Conservation (phyloP, 2,797 vertebrate genomes). For the Limnodromus scolopaceus region DNA sequence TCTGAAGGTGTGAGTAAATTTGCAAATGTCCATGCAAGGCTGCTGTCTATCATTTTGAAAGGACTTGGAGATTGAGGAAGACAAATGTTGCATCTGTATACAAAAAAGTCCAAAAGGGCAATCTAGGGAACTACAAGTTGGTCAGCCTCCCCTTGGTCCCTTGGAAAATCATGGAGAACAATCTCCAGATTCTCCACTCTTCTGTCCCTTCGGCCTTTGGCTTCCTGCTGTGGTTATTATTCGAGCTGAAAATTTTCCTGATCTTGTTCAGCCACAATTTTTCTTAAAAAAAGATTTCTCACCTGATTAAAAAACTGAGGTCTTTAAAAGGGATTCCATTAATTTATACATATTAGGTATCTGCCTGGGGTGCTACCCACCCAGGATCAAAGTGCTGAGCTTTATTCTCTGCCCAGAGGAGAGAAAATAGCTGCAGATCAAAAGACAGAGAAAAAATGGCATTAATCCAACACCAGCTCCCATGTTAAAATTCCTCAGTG, state of each 20-base stretch:
- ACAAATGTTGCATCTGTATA: background rate
- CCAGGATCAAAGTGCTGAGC: background rate
- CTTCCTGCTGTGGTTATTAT: background rate
- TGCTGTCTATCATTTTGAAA: background rate
- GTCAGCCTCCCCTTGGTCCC: background rate
- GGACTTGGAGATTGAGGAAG: background rate
- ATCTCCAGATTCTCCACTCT: background rate
- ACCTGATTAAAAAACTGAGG: background rate
- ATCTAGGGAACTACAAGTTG: background rate
- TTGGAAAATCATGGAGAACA: background rate
- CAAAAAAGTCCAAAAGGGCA: background rate
- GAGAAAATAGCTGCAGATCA: background rate
- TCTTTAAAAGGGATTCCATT: background rate
- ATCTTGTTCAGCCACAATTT: background rate
- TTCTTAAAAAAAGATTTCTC: background rate
- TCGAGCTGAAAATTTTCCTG: background rate
- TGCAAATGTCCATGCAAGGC: background rate
- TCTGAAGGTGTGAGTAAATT: background rate
- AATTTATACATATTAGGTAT: background rate
- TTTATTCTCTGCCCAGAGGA: background rate
- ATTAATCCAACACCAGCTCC: background rate
- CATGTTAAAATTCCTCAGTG: background rate
- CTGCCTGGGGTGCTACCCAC: background rate
- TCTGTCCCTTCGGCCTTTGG: background rate
- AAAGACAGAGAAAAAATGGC: background rate